Conservation (phyloP, 2,113 vertebrate genomes). For the rat (Rattus norvegicus) region DNA sequence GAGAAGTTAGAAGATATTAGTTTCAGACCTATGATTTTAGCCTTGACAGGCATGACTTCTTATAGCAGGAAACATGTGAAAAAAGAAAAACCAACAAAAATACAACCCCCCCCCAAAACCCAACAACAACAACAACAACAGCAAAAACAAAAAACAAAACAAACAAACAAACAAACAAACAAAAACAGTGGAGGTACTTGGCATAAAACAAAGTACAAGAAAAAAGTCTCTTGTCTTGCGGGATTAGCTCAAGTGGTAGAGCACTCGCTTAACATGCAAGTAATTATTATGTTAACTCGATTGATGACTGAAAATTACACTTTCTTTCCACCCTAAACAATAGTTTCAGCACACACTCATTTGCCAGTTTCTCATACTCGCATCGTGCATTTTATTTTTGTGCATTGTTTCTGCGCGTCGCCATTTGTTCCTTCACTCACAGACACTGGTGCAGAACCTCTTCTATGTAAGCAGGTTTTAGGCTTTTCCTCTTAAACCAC, state of each 20-base stretch:
- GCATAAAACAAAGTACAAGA: background rate
- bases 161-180: too few species aligned
- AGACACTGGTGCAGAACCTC: background rate
- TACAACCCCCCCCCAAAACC: too few species aligned
- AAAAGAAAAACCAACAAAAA: too few species aligned
- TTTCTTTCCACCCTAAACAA: background rate
- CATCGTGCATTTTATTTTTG: too few species aligned
- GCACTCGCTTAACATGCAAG: conserved; percentile 6
- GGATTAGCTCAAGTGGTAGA: conserved; percentile 15
- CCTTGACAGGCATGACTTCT: background rate
- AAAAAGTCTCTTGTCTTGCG: accelerated
- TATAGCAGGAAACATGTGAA: too few species aligned
- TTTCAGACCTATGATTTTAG: background rate
- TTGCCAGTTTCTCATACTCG: background rate
- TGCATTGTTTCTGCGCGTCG: too few species aligned
- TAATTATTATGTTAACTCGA: background rate
- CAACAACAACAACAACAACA: too few species aligned
- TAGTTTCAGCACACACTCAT: background rate
- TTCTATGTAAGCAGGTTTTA: background rate
- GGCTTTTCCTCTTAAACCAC: too few species aligned
- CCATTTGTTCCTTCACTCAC: background rate
- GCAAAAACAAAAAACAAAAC: too few species aligned
- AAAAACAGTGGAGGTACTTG: accelerated
- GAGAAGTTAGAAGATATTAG: background rate
- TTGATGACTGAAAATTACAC: background rate